These are phyloP conservation scores for Poecilia picta DNA, from an alignment of 2,797 vertebrate genomes.

Conservation along the genomic window DNA sequence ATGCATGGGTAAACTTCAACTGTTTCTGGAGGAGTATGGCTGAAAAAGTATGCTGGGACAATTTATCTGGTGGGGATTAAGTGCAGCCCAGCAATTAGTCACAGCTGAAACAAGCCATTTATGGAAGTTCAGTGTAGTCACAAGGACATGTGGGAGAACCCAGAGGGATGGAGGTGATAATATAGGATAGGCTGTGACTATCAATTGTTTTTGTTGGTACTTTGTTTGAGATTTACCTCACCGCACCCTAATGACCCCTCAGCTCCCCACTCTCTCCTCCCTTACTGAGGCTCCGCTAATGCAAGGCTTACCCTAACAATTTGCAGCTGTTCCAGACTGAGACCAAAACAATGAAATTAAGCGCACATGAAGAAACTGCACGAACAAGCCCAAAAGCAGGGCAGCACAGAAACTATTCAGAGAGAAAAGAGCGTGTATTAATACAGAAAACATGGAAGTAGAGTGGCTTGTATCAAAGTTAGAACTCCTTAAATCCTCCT, in stretches of 20 bases:
- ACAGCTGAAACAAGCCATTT: constrained; percentile 24
- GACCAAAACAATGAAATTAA: constrained; percentile 43
- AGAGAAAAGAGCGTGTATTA: neutral
- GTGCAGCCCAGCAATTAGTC: constrained; percentile 44
- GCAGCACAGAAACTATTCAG: neutral
- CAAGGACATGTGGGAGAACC: constrained; percentile 4
- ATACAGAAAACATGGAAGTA: neutral
- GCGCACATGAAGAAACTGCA: constrained; percentile 32
- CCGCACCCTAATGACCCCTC: constrained; percentile 26
- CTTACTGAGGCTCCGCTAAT: constrained; percentile 23
- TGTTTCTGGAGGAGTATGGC: constrained; percentile 17
- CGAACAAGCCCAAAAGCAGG: neutral
- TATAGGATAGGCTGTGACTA: constrained; percentile 13
- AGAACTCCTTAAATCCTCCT: neutral
- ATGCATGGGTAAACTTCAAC: constrained; percentile 12
- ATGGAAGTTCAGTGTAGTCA: constrained; percentile 11
- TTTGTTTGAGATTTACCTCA: constrained; percentile 33
- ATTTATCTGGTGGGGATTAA: constrained; percentile 36
- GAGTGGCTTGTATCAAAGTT: neutral
- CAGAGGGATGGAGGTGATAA: constrained; percentile 19
- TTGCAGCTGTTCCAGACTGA: constrained; percentile 59
- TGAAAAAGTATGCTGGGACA: constrained; percentile 20
- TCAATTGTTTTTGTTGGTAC: constrained; percentile 46
- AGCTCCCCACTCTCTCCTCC: constrained; percentile 27
- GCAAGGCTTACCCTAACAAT: constrained; percentile 48